Conservation (phyloP, 2,888 invertebrate species). For the Toxonevra muliebris region DNA sequence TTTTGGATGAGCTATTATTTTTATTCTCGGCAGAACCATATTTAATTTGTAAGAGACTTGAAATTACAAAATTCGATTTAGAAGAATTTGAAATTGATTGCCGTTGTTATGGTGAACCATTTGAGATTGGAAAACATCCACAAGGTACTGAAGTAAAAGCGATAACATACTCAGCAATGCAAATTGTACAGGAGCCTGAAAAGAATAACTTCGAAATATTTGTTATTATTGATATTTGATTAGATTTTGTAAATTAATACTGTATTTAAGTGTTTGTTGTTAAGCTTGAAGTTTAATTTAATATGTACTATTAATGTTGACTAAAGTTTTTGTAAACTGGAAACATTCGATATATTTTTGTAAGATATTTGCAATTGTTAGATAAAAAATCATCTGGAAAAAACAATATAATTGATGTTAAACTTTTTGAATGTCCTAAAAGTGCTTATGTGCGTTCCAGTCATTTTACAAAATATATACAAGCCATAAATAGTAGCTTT, state of each 20-base stretch:
- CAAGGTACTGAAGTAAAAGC: conserved; percentile 99
- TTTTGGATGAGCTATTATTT: conserved; percentile 93
- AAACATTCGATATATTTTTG: conserved; percentile 1
- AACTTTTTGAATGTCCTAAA: too few species aligned
- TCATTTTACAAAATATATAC: too few species aligned
- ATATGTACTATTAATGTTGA: too few species aligned
- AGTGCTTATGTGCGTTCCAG: too few species aligned
- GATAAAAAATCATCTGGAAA: too few species aligned
- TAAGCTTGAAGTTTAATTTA: too few species aligned
- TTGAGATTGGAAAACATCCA: conserved; percentile 90
- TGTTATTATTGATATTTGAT: conserved; percentile 96
- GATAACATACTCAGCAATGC: conserved; percentile 99
- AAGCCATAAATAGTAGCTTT: too few species aligned
- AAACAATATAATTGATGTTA: too few species aligned
- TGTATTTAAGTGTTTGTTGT: too few species aligned
- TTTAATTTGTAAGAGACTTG: conserved; percentile 86
- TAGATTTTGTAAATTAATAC: too few species aligned
- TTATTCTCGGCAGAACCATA: conserved; percentile 92
- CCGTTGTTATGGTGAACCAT: conserved; percentile 91
- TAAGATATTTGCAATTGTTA: too few species aligned
- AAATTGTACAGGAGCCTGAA: conserved; percentile 79
- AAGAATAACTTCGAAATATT: conserved; percentile 84
- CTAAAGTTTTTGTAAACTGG: background rate
- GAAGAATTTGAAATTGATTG: conserved; percentile 84
- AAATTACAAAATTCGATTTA: conserved; percentile 85